Base-by-base conservation (phyloP, 2,797 vertebrate genomes). In the Strix occidentalis region DNA sequence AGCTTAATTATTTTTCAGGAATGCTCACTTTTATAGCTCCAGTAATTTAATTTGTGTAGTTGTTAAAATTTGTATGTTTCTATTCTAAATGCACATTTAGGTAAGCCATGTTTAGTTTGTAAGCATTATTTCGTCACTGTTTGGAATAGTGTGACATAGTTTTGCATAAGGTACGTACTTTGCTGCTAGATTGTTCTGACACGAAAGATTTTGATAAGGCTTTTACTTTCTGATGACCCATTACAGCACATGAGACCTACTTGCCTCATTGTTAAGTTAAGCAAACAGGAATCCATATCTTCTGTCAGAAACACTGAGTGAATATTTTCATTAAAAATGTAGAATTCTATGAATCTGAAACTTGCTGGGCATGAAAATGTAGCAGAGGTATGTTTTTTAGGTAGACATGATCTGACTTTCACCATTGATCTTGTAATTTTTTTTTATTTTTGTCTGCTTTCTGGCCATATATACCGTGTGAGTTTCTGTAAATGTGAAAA, bases 401-500 rank as follows among this genome's bases (percentile, higher is more conserved):
- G 29, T 84, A 83, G 31, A 39, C 31, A 5, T 13, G 5, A 69
- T 83, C 84, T 86, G 76, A 69, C 25, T 91, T 87, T 13, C 31
- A 74, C 66, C 33, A 70, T 26, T 97, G 45, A 96, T 85, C 61
- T 71, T 92, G 24, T 68, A 20, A 63, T 45, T 75, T 88, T 75
- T 89, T 89, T 48, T 90, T 69, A 3, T 65, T 25, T 96, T 94
- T 93, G 71, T 90, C 83, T 97, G 76, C 87, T 87, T 96, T 93
- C 86, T 96, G 91, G 75, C 68, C 28, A 8, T 51, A 70, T 77
- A 65, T 14, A 54, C 80, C 80, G 13, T 90, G 87, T 96, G 71
- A 96, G 87, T 97, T 97, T 87, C 72, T 89, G 7, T 88, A 53
- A 69, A 29, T 83, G 33, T 83, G 46, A 16, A 90, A 65, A 41